Conservation (phyloP, 2,113 vertebrate species). For the Podilymbus podiceps region DNA sequence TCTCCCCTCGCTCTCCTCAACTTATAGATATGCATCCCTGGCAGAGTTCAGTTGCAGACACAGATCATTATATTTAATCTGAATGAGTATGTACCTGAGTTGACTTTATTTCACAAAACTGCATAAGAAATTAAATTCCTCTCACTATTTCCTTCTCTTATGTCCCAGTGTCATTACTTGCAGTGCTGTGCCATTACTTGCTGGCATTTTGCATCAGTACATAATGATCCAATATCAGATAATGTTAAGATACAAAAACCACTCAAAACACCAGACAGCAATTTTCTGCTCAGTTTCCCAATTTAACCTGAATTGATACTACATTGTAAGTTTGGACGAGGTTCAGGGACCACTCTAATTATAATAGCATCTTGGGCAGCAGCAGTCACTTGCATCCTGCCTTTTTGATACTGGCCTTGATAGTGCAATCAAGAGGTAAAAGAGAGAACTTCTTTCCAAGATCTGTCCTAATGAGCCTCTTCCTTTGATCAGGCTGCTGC, state of each 20-base stretch:
- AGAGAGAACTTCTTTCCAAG: neutral
- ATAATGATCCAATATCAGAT: slow-evolving; percentile 56
- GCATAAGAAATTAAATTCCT: slow-evolving; percentile 41
- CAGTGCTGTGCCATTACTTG: slow-evolving; percentile 4
- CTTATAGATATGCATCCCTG: neutral
- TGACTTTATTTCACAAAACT: slow-evolving; percentile 18
- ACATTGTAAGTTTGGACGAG: slow-evolving; percentile 38
- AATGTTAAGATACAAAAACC: slow-evolving; percentile 54
- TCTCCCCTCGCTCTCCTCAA: neutral
- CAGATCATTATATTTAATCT: slow-evolving; percentile 47
- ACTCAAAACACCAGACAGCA: slow-evolving; percentile 67
- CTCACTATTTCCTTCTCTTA: slow-evolving; percentile 34
- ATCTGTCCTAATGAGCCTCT: neutral
- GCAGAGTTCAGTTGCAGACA: neutral
- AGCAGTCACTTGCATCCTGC: slow-evolving; percentile 26
- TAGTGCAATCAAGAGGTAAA: slow-evolving; percentile 1
- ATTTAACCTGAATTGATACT: slow-evolving; percentile 63
- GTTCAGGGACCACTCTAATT: slow-evolving; percentile 56
- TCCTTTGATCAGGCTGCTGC: neutral
- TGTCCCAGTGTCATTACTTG: neutral
- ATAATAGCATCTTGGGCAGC: slow-evolving; percentile 31
- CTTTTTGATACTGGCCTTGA: neutral
- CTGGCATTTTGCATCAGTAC: slow-evolving; percentile 52
- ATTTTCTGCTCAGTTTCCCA: slow-evolving; percentile 72
- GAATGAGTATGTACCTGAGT: slow-evolving; percentile 37